Evolutionary conservation across 2,113 vertebrate genomes (phyloP).

Genomic region (Melanerpes aurifrons): DNA sequence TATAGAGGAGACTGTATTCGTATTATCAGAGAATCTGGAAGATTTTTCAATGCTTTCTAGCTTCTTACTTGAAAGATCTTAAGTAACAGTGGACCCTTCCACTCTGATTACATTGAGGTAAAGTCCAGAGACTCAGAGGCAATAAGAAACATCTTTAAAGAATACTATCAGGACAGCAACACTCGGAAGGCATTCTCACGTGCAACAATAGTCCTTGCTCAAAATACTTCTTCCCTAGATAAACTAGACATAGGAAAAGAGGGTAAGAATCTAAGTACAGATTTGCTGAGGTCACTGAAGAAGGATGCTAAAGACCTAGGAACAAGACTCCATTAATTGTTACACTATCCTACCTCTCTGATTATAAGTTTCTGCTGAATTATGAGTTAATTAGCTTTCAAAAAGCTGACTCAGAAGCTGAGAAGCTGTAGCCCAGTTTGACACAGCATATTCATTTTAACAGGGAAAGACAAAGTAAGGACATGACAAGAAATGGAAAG

Average conservation of each 20-base stretch:
- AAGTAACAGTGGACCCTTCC: not conserved
- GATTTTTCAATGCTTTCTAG: not conserved
- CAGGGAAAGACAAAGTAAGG: not conserved
- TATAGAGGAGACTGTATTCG: not conserved
- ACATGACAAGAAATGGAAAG: not conserved
- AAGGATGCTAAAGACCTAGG: not conserved
- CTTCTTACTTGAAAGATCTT: not conserved
- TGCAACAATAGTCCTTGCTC: not conserved
- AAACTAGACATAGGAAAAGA: not conserved
- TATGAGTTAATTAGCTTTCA: slow-evolving; percentile 35
- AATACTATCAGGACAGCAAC: not conserved
- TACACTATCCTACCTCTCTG: not conserved
- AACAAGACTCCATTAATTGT: not conserved
- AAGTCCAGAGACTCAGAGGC: not conserved
- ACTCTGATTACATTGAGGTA: not conserved
- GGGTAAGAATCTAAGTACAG: not conserved
- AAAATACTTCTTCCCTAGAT: not conserved
- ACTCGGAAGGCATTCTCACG: not conserved
- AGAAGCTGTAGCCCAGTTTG: not conserved
- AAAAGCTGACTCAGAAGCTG: slow-evolving; percentile 5
- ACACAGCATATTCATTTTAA: not conserved
- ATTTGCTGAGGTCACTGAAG: not conserved
- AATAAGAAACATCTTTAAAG: not conserved
- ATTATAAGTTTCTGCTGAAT: slow-evolving; percentile 25
- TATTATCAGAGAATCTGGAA: not conserved